Evolutionary conservation across 2,797 vertebrate genomes (phyloP), one percentile per base, ranked within the genome.

Genomic region (Cossypha dichroa): DNA sequence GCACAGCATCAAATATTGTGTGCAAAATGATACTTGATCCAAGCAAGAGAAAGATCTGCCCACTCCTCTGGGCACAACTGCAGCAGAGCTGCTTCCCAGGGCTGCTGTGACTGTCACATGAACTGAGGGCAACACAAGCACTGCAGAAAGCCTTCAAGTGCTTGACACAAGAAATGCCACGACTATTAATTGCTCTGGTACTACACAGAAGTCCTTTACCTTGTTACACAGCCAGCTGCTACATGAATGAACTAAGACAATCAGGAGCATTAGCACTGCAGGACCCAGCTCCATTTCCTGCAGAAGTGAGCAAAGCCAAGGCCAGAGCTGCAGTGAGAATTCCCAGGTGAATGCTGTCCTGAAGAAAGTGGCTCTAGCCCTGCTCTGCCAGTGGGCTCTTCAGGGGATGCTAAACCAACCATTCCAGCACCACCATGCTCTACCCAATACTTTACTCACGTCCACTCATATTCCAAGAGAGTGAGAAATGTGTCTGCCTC

Each of bases 391-490:
- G 10, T 4, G n/a, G 9, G 13, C 21, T 75, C 67, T 29, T 11
- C 18, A 40, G 4, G 2, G 7, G 23, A n/a, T 3, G 7, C 20
- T 22, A 22, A 79, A 76, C 17, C 29, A 62, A 38, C 6, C 26
- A 28, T 4, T 49, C 40, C 15, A 67, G 19, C 29, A 5, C 2
- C 20, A 22, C 7, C 31, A 15, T 3, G 26, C 17, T 34, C 29
- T 22, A 28, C 52, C 18, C 56, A 69, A 23, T 0, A 0, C 38
- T 34, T 34, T 22, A 33, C 19, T 28, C 6, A 19, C 1, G 3
- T 22, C 58, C 48, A 56, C 51, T 34, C 1, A 2, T 2, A 15
- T 34, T 28, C 59, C 34, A 29, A 52, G 18, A 45, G 14, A 60
- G 13, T 7, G 22, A 54, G 15, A 58, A 69, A 22, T 1, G 17